Evolutionary conservation across 2,113 vertebrate species (phyloP), one percentile per base, ranked within the genome.

Genomic region (Phyllopteryx taeniolatus): DNA sequence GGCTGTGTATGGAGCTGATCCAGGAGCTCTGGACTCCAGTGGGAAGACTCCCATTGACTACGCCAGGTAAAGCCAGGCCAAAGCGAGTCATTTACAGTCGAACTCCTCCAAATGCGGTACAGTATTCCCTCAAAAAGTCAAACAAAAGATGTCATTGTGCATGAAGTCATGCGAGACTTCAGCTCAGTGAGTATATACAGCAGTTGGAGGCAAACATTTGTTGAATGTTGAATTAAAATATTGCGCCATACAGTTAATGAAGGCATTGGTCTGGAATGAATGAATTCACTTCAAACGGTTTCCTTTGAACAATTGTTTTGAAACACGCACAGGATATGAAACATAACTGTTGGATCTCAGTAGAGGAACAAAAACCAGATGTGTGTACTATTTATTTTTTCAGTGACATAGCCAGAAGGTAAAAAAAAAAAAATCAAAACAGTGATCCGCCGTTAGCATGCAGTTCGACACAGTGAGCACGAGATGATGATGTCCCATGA

Each of bases 1-100:
- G 72, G 92, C 97, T 0, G 96, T 99, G 39, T 99, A 99, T 33
- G 98, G 98, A 54, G 96, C 96, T 47, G 98, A 99, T 85, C 98
- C 98, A 0, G 98, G 96, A 54, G 96, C 97, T 0, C 94, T 95
- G 20, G 98, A 99, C 87, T 94, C 95, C 61, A 94, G 84, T 75
- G 97, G 96, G 20, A 98, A 98, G 89, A 98, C 96, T 4, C 97
- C 98, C 6, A 92, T 96, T 57, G 97, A 98, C 84, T 96, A 92
- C 83, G 98, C 98, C 81, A 95, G 96, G 98, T 99, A 83, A 80
- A 31, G 61, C 14, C 14, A 1, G 8, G 11, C 44, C n/a, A 9
- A 22, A 20, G 53, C 8, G 49, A 5, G 51, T 53, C 19, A n/a
- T 11, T 56, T 56, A 10, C 20, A 56, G 53, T 56, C 35, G 4